These are phyloP conservation scores for Cryptotermes secundus DNA, from an alignment of 1,140 invertebrate species.

Conservation along the genomic window DNA sequence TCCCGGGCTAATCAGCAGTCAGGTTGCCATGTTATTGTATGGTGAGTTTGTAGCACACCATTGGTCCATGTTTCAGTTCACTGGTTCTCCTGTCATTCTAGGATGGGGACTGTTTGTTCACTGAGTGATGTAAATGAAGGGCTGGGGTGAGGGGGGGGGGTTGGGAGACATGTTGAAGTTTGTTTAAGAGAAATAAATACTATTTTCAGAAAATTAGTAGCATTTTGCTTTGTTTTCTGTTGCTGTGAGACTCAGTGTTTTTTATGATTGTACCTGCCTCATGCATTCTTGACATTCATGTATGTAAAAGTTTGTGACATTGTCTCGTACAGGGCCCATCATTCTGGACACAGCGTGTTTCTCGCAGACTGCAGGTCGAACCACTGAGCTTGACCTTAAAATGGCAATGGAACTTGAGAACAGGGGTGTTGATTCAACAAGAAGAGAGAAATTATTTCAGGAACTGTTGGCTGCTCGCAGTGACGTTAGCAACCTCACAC, in stretches of 20 bases:
- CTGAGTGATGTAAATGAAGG: too few species aligned
- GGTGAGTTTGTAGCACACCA: constrained; percentile 44
- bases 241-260: too few species aligned
- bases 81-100: too few species aligned
- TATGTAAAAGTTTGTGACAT: background rate
- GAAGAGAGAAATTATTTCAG: constrained; percentile 49
- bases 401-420: constrained; percentile 53
- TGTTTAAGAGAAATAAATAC: too few species aligned
- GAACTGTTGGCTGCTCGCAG: constrained; percentile 58
- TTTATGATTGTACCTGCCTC: too few species aligned
- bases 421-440: constrained; percentile 41
- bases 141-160: too few species aligned
- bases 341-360: constrained; percentile 73
- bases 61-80: too few species aligned
- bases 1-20: constrained; percentile 40
- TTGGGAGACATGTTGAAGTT: too few species aligned
- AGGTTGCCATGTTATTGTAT: constrained; percentile 46
- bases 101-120: too few species aligned
- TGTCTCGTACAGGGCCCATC: constrained; percentile 62
- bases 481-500: constrained; percentile 55
- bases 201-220: too few species aligned
- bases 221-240: too few species aligned
- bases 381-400: constrained; percentile 59
- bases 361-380: constrained; percentile 58
- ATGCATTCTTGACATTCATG: too few species aligned